A percentile compares a stretch with the other conserved stretches of the same genome.
These are phyloP conservation scores for Lithodes maja DNA, from an alignment of 2,888 invertebrate species.

Conservation along the genomic window DNA sequence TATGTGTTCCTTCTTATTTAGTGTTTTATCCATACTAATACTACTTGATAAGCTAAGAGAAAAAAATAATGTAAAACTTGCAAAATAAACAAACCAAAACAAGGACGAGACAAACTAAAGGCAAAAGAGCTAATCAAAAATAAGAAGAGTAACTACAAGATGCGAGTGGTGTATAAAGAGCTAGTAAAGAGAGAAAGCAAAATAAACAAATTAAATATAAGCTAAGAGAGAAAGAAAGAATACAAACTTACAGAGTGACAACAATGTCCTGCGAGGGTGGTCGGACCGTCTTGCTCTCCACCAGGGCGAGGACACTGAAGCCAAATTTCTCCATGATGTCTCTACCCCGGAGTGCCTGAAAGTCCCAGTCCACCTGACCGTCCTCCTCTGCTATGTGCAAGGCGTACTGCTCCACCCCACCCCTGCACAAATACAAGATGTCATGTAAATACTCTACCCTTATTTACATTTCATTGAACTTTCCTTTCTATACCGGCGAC, in stretches of 20 bases:
- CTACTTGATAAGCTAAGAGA: too few species aligned
- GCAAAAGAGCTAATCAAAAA: too few species aligned
- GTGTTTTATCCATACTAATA: too few species aligned
- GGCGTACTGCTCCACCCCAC: constrained; percentile 81
- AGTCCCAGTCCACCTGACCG: constrained; percentile 94
- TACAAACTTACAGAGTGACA: constrained; percentile 63
- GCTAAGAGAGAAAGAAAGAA: too few species aligned
- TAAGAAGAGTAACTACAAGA: too few species aligned
- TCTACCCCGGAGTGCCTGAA: constrained; percentile 90
- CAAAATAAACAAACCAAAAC: too few species aligned
- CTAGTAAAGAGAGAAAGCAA: too few species aligned
- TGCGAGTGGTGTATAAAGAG: too few species aligned
- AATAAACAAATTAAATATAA: too few species aligned
- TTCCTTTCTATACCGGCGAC: background rate
- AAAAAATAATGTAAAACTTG: too few species aligned
- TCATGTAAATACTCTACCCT: background rate
- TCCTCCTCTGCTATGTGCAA: constrained; percentile 97
- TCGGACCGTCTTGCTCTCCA: constrained; percentile 78
- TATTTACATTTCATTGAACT: background rate
- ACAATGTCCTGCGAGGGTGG: constrained; percentile 49
- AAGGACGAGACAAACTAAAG: too few species aligned
- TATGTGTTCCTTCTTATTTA: too few species aligned
- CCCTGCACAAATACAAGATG: constrained; percentile 73
- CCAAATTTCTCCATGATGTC: constrained; percentile 96
- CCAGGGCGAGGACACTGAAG: constrained; percentile 90